phyloP scores from a whole-genome alignment of 2,113 vertebrate species.

The Charina bottae region DNA sequence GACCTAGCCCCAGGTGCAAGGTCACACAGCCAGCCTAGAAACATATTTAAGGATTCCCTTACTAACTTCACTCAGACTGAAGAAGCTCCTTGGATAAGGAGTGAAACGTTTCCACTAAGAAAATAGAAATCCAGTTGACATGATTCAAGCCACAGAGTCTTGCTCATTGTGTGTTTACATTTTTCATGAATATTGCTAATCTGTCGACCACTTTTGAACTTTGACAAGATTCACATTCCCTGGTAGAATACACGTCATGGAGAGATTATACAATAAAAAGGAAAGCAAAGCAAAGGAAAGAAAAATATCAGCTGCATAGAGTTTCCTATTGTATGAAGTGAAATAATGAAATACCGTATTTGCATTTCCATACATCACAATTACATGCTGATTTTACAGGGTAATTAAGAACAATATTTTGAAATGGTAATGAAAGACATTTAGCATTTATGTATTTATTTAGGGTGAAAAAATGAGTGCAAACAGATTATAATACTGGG shows the following conservation, averaged over 20 bases:
- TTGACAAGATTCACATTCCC: slow-evolving; percentile 35
- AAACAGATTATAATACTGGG: background rate
- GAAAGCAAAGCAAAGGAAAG: background rate
- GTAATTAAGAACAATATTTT: slow-evolving; percentile 47
- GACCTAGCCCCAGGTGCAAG: too few species aligned
- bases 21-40: too few species aligned
- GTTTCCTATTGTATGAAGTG: slow-evolving; percentile 40
- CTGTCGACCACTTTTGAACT: slow-evolving; percentile 57
- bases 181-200: slow-evolving; percentile 55
- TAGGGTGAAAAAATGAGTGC: background rate
- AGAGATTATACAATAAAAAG: slow-evolving; percentile 50
- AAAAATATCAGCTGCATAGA: slow-evolving; percentile 33
- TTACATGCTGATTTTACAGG: slow-evolving; percentile 44
- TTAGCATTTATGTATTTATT: background rate
- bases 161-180: slow-evolving; percentile 34
- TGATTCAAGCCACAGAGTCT: too few species aligned
- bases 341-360: slow-evolving; percentile 55
- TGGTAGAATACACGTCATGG: slow-evolving; percentile 25
- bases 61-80: too few species aligned
- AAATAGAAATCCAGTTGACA: too few species aligned
- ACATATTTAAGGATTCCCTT: too few species aligned
- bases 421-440: slow-evolving; percentile 46
- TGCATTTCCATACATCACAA: slow-evolving; percentile 53
- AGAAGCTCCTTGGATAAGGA: too few species aligned
- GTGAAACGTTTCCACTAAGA: too few species aligned